Base-by-base conservation (phyloP, 2,888 invertebrate genomes). In the Oscheius onirici region DNA sequence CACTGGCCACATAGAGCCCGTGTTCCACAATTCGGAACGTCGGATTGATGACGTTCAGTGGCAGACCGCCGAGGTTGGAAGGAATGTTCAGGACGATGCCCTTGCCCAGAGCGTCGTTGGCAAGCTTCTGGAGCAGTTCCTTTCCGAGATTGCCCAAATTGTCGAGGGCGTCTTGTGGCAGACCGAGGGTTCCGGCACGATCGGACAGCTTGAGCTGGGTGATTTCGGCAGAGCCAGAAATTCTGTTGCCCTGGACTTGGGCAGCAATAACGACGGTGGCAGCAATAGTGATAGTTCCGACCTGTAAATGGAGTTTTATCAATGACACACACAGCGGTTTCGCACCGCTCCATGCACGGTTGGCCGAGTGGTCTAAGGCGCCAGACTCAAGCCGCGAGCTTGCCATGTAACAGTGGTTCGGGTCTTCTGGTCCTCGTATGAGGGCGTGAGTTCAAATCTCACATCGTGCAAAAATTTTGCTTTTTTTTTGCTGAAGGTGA, bases 321-420 rank as follows among this genome's bases (percentile, higher is more conserved):
- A n/a, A n/a, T n/a, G n/a, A n/a, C n/a, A n/a, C n/a, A n/a, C n/a
- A n/a, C n/a, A n/a, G n/a, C n/a, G n/a, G n/a, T n/a, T n/a, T n/a
- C n/a, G n/a, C n/a, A n/a, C n/a, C n/a, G n/a, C n/a, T n/a, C n/a
- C 34, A 24, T 3, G 80, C 80, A 79, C 77, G 82, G 84, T 80
- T 86, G 87, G 87, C 87, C 87, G 87, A 87, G 87, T 83, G 88
- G 88, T 88, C 88, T 88, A 88, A 88, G 88, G 88, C 88, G 88
- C 88, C 88, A 88, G 88, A 88, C 88, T 88, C 88, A 88, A 88
- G 88, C 34, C 34, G 8, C 3, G 34, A 34, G 34, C 34, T 34
- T 34, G 34, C 34, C 34, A 34, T 34, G 34, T 34, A 34, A 34
- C 34, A 34, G 34, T 34, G 40, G 58, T 55, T 43, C 58, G 58